Base-by-base conservation (phyloP, 2,113 vertebrate genomes). In the Chaetodon trifascialis region DNA sequence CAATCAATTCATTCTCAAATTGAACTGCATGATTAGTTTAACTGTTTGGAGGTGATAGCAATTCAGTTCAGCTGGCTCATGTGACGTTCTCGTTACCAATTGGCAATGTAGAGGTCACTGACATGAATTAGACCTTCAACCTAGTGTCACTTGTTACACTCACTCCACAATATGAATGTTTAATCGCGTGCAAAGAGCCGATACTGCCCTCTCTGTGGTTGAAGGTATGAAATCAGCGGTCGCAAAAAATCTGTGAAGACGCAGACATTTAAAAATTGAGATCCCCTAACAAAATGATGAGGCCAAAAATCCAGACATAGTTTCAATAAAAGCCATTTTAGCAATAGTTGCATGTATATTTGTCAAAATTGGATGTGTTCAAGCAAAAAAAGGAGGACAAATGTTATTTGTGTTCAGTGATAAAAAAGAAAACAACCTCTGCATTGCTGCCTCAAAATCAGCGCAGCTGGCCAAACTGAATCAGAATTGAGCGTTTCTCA, bases 1-100 rank as follows among this genome's bases (percentile, higher is more conserved):
- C 30, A 76, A 73, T 76, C 42, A 68, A 85, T 80, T 65, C 2
- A 74, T 38, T 73, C n/a, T 65, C 51, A 34, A 76, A 79, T 54
- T n/a, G 46, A 81, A 79, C 14, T 44, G 40, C 82, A 70, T 69
- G 34, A 77, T 36, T 34, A 65, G 34, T 71, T 79, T 44, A 79
- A 67, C 52, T 46, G 23, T 62, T 79, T 72, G 47, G 60, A 87
- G 63, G 63, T 55, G 58, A 65, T 19, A 59, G 2, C 0, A 2
- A 46, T 47, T 80, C 46, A 82, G 55, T 75, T 76, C 25, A 65
- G 25, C 38, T 72, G 38, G 44, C 19, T 76, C 69, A 34, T 25
- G 34, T 63, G 7, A 70, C 63, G 16, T 38, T 51, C 9, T 68
- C 30, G 56, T 56, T 36, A 40, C 17, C 8, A 62, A 79, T 66